Evolutionary conservation across 1,140 invertebrate species (phyloP).

Genomic region (Drosophila leontia): DNA sequence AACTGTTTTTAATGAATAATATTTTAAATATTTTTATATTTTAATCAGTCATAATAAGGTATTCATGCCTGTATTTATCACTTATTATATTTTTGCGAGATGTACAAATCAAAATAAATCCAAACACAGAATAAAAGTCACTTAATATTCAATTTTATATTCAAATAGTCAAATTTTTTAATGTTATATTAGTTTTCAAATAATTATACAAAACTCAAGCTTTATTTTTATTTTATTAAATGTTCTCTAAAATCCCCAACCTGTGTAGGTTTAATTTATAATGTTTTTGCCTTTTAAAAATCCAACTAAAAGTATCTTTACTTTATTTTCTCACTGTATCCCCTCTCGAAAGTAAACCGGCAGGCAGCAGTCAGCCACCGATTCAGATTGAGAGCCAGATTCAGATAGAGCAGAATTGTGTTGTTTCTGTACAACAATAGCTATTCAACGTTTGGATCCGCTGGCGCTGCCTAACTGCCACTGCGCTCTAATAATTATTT

Average conservation of each 20-base stretch:
- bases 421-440: constrained; percentile 49
- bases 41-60: background rate
- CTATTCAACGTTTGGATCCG: constrained; percentile 56
- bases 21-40: background rate
- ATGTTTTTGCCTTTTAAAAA: too few species aligned
- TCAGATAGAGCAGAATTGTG: constrained; percentile 41
- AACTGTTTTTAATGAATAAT: background rate
- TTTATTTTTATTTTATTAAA: too few species aligned
- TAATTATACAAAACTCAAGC: too few species aligned
- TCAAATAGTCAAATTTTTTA: too few species aligned
- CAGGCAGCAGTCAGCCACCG: constrained; percentile 25
- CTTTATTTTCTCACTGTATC: background rate
- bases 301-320: too few species aligned
- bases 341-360: constrained; percentile 25
- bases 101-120: too few species aligned
- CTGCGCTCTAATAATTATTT: constrained; percentile 82
- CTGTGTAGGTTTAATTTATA: too few species aligned
- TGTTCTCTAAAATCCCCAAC: too few species aligned
- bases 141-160: too few species aligned
- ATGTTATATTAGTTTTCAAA: too few species aligned
- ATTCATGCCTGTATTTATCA: background rate
- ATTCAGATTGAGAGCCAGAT: constrained; percentile 47
- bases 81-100: too few species aligned
- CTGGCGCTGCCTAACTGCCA: constrained; percentile 63
- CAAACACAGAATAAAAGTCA: too few species aligned